phyloP scores from a whole-genome alignment of 2,113 vertebrate species.

The Heteronetta atricapilla region DNA sequence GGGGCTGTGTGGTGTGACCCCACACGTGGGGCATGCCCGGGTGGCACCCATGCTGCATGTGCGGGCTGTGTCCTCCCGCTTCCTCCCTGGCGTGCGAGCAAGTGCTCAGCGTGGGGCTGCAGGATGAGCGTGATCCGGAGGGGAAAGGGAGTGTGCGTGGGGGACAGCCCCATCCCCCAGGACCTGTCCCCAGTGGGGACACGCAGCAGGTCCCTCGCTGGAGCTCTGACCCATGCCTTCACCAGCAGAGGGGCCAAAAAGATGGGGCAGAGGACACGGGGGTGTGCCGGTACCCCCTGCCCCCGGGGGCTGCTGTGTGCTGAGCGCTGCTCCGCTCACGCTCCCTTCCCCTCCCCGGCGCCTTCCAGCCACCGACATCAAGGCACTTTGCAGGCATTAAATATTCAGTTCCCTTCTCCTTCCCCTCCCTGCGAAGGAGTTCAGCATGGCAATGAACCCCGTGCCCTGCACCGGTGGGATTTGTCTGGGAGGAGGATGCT shows the following conservation, averaged over 20 bases:
- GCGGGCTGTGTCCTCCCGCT: fast-evolving
- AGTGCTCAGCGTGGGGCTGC: not conserved
- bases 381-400: conserved; percentile 34
- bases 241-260: not conserved
- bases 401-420: conserved; percentile 40
- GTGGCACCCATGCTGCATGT: fast-evolving
- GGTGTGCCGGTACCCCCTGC: fast-evolving
- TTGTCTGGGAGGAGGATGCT: not conserved
- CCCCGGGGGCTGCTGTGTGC: fast-evolving
- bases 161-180: no score
- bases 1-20: fast-evolving
- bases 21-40: fast-evolving
- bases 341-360: fast-evolving
- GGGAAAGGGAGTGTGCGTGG: not conserved
- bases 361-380: not conserved
- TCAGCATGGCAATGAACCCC: not conserved
- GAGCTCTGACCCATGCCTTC: no score
- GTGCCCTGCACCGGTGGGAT: fast-evolving
- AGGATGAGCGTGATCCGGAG: no score
- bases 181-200: fast-evolving
- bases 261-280: fast-evolving
- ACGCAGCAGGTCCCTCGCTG: not conserved
- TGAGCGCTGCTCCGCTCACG: not conserved
- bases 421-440: not conserved
- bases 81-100: not conserved